These are phyloP conservation scores for Autographa pulchrina DNA, from an alignment of 2,888 invertebrate species.

Conservation along the genomic window DNA sequence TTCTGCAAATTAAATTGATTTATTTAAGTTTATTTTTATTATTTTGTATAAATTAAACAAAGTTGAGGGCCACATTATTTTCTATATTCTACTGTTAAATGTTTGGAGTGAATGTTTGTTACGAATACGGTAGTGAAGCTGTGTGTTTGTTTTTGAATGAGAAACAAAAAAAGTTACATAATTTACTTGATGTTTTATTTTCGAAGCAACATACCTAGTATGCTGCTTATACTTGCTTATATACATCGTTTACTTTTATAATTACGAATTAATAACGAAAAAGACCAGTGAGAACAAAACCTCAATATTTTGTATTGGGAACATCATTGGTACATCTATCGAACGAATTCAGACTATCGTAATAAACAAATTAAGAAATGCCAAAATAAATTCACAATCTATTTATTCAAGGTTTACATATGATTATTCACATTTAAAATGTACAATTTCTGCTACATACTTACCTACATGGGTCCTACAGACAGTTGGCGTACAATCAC, in stretches of 20 bases:
- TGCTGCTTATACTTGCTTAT: not conserved
- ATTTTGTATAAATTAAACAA: not conserved
- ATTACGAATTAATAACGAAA: too few species aligned
- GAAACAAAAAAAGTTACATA: constrained; percentile 35
- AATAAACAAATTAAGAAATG: not conserved
- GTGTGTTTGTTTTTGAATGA: constrained; percentile 33
- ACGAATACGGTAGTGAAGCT: constrained; percentile 33
- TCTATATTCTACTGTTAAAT: constrained; percentile 10
- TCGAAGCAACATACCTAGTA: not conserved
- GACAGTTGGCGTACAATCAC: constrained; percentile 59
- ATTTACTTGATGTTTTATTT: constrained; percentile 17
- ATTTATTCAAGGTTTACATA: constrained; percentile 66
- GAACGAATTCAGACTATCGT: too few species aligned
- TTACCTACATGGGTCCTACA: constrained; percentile 50
- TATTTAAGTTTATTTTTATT: not conserved
- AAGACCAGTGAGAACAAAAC: not conserved
- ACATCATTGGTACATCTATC: too few species aligned
- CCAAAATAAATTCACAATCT: constrained; percentile 54
- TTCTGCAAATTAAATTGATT: too few species aligned
- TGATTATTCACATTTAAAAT: constrained; percentile 61
- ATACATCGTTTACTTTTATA: not conserved
- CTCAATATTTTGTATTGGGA: too few species aligned
- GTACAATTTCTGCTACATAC: constrained; percentile 62
- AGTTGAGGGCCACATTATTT: constrained; percentile 1
- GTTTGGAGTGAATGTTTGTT: constrained; percentile 26